Evolutionary conservation across 2,888 invertebrate species (phyloP).

Genomic region (Oscheius myriophilus): DNA sequence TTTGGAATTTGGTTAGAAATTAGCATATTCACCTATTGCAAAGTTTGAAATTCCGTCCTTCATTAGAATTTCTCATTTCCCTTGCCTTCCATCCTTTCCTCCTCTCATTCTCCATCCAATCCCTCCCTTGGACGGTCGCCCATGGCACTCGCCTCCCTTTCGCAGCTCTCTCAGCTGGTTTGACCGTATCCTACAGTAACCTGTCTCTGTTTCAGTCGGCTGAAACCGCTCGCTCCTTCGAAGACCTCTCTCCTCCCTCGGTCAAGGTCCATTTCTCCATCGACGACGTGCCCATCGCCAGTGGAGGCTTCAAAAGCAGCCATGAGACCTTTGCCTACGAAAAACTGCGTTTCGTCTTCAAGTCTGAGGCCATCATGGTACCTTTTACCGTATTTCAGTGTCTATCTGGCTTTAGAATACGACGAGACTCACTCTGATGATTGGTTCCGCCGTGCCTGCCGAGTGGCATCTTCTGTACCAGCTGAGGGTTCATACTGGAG

Average conservation of each 20-base stretch:
- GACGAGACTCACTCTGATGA: background rate
- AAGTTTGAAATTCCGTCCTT: too few species aligned
- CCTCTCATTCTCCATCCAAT: too few species aligned
- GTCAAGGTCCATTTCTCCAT: slow-evolving; percentile 35
- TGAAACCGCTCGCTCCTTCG: slow-evolving; percentile 37
- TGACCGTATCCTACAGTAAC: background rate
- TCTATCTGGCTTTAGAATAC: background rate
- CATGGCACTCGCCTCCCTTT: background rate
- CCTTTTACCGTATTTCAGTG: background rate
- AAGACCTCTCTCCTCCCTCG: background rate
- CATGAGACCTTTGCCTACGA: slow-evolving; percentile 30
- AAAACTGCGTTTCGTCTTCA: slow-evolving; percentile 30
- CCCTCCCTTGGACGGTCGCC: background rate
- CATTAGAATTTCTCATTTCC: too few species aligned
- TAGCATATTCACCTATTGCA: too few species aligned
- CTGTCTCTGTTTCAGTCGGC: slow-evolving; percentile 23
- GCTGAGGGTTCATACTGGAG: slow-evolving; percentile 44
- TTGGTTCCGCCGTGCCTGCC: slow-evolving; percentile 13
- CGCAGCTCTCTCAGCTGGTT: background rate
- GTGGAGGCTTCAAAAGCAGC: slow-evolving; percentile 2
- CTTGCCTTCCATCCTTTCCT: too few species aligned
- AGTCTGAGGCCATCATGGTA: slow-evolving; percentile 14
- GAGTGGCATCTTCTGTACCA: slow-evolving; percentile 47
- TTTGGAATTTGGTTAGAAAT: too few species aligned
- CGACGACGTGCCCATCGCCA: slow-evolving; percentile 37